Base-by-base conservation (phyloP, 1,140 invertebrate species). In the Drosophila orosa region DNA sequence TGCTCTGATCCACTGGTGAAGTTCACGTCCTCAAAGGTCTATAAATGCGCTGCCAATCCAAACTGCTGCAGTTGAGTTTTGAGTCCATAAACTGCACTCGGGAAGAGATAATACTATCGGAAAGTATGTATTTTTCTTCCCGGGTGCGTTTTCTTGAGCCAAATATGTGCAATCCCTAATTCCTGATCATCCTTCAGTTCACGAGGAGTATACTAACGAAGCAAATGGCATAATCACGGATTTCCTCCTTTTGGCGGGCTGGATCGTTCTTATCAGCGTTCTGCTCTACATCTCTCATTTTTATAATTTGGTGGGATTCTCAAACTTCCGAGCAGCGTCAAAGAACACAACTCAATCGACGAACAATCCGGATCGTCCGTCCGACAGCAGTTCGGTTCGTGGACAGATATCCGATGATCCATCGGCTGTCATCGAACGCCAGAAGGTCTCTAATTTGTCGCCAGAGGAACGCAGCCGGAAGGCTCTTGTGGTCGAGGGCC, bases 51-150 rank as follows among this genome's bases (percentile, higher is more conserved):
- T 0, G 27, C 12, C 5, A 1, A 5, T 0, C 85, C 85, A 10
- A 65, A 80, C 17, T 90, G 85, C 55, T 86, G 86, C 78, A 29
- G 85, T 90, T 85, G 39, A 74, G 72, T 29, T 10, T 25, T 19
- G 7, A 17, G 7, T 33, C 22, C 33, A 22, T 57, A 8, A n/a
- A 25, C 3, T 10, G 12, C 22, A 45, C 13, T 31, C 24, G 8
- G 29, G 35, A 25, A 8, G 19, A 12, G 8, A 39, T 47, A 15
- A 25, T 9, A 7, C 19, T 13, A 22, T 3, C 10, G 3, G 1
- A 12, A 8, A 33, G 6, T 40, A 48, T 29, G 12, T 40, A 31
- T 19, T 47, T 29, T 15, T 40, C 37, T 19, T 47, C 56, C 35
- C 48, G 27, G 3, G 48, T 25, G 27, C 37, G 2, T 6, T 12